Evolutionary conservation across 2,113 vertebrate genomes (phyloP), one percentile per base, ranked within the genome.

Genomic region (Gyps fulvus): DNA sequence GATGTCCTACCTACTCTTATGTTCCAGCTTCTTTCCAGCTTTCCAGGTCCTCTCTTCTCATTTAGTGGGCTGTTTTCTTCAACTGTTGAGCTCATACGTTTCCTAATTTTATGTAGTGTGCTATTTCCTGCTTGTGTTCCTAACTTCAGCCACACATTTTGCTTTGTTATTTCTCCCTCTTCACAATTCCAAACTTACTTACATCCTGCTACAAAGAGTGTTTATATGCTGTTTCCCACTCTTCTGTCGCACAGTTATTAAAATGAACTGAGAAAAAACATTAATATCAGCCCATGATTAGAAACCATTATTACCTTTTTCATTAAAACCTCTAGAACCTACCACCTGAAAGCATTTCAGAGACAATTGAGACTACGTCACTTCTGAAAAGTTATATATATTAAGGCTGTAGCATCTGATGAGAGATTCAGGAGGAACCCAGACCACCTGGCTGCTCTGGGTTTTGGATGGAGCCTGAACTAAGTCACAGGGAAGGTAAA

Each of bases 331-430:
- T 90, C 58, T 66, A 58, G 59, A 43, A 61, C 49, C 20, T 82
- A 62, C 22, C 6, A 42, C 0, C 0, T 62, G 59, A 3, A 9
- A 84, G 16, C 7, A 3, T 40, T 82, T 85, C 29, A 67, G 57
- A 63, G 29, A 36, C 1, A 76, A 59, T 70, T 84, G 16, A 66
- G 19, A 45, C 3, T 78, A 22, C 11, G 7, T 76, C 34, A 26
- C 15, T 67, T 85, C 43, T 85, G n/a, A 74, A 70, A 87, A 61
- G 5, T 10, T 59, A 21, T 13, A 2, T 73, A 8, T 79, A 70
- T 66, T 34, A 42, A 71, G 21, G 19, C 16, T 82, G 18, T 13
- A 63, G 6, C 49, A 67, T 26, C 32, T 1, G 6, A 6, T 29
- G 27, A 90, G 73, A 71, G 21, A 42, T 42, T 69, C 2, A 1